Percentiles rank a stretch among this genome's conserved stretches.
Conservation (phyloP, 1,140 invertebrate species). For the Polypedilum pembai region DNA sequence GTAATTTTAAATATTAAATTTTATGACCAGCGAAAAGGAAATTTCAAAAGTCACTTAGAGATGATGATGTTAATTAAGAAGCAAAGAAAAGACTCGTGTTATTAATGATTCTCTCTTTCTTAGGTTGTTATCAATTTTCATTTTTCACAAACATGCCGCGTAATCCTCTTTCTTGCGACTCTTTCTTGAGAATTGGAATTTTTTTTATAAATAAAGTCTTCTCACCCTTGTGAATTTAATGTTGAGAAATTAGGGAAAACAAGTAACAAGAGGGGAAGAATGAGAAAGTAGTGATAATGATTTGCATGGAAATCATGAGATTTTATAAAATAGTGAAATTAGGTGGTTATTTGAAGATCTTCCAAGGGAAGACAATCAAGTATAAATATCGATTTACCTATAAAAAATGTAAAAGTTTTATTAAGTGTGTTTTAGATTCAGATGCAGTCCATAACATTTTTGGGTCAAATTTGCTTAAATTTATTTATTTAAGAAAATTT, state of each 20-base stretch:
- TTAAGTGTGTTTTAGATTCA: too few species aligned
- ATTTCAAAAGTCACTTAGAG: not conserved
- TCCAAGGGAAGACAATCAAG: too few species aligned
- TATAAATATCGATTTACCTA: too few species aligned
- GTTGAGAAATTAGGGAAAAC: not conserved
- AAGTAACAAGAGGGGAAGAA: not conserved
- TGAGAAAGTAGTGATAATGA: not conserved
- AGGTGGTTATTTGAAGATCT: too few species aligned
- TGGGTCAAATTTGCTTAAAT: too few species aligned
- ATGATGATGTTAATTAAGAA: slow-evolving; percentile 6
- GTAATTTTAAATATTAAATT: too few species aligned
- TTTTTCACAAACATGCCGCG: not conserved
- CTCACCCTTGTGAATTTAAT: slow-evolving; percentile 11
- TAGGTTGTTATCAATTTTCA: slow-evolving; percentile 2
- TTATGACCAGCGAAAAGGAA: not conserved
- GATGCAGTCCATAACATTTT: too few species aligned
- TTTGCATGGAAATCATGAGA: too few species aligned
- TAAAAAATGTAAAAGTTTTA: too few species aligned
- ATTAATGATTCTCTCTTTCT: not conserved
- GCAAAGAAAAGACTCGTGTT: not conserved
- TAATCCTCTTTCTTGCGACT: not conserved
- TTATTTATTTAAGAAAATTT: too few species aligned
- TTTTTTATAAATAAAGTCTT: not conserved
- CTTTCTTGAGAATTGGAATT: too few species aligned
- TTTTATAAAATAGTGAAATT: too few species aligned